Evolutionary conservation across 2,113 vertebrate species (phyloP).

Genomic region (Perca schrenkii): DNA sequence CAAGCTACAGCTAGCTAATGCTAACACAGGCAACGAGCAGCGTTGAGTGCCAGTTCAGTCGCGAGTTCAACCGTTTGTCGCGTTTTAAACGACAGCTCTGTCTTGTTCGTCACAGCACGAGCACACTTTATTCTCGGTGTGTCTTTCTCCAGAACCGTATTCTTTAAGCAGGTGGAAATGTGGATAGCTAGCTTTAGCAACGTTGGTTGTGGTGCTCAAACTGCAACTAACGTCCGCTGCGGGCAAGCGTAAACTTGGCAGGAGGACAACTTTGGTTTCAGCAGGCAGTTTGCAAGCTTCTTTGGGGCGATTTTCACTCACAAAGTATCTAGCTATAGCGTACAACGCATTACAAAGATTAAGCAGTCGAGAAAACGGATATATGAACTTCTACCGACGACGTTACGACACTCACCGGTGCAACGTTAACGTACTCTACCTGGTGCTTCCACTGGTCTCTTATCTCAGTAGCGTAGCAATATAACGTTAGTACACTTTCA

Average conservation of each 20-base stretch:
- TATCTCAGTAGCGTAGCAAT: no score
- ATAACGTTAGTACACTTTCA: not conserved
- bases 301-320: not conserved
- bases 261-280: conserved; percentile 27
- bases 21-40: conserved; percentile 46
- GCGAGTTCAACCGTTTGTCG: conserved; percentile 5
- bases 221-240: conserved; percentile 26
- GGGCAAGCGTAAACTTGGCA: not conserved
- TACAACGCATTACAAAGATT: not conserved
- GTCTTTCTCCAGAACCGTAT: not conserved
- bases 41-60: conserved; percentile 12
- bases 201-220: conserved; percentile 30
- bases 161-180: conserved; percentile 48
- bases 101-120: not conserved
- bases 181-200: conserved; percentile 56
- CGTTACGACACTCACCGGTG: not conserved
- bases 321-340: no score
- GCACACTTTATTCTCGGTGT: not conserved
- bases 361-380: not conserved
- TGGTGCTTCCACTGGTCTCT: not conserved
- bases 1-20: conserved; percentile 69
- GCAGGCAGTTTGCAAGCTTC: not conserved
- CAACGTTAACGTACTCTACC: not conserved
- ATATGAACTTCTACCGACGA: conserved; percentile 15
- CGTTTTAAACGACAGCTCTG: not conserved